Percentiles rank a stretch among this genome's conserved stretches.
These are phyloP conservation scores for Zonitis immaculata DNA, from an alignment of 2,888 invertebrate species.

Conservation along the genomic window DNA sequence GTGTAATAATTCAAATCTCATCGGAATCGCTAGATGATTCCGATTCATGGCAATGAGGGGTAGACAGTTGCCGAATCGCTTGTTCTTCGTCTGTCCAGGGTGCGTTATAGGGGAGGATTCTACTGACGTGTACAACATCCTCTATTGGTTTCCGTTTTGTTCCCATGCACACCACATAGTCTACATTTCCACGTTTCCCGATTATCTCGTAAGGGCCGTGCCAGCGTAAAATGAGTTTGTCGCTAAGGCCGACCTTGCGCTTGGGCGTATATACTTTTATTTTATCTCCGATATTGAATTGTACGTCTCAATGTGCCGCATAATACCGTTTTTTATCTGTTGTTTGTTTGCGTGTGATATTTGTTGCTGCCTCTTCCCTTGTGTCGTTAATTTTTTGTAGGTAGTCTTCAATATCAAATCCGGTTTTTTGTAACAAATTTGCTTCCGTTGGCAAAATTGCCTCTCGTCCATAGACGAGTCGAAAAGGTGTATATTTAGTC, in stretches of 20 bases:
- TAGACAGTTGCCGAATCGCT: too few species aligned
- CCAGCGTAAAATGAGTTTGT: conserved; percentile 27
- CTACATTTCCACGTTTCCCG: conserved; percentile 19
- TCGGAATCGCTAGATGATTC: too few species aligned
- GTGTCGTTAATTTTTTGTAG: conserved; percentile 6
- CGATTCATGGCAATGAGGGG: too few species aligned
- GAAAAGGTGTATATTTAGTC: conserved; percentile 18
- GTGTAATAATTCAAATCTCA: too few species aligned
- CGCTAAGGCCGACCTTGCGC: conserved; percentile 24
- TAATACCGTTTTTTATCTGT: conserved; percentile 28
- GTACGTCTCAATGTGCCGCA: conserved; percentile 22
- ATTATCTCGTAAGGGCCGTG: conserved; percentile 25
- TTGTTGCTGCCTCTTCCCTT: conserved; percentile 15
- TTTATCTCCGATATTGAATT: conserved; percentile 21
- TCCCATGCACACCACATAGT: conserved; percentile 14
- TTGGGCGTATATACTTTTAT: conserved; percentile 28
- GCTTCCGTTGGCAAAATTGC: conserved; percentile 24
- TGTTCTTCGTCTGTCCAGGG: too few species aligned
- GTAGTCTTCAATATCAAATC: background rate
- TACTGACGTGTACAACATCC: background rate
- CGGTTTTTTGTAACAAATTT: background rate
- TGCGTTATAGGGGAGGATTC: background rate
- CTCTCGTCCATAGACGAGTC: conserved; percentile 25
- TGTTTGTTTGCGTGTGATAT: conserved; percentile 17
- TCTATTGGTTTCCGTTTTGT: background rate